A percentile compares a stretch with the other conserved stretches of the same genome.
Conservation (phyloP, 1,140 invertebrate species). For the Centruroides vittatus region DNA sequence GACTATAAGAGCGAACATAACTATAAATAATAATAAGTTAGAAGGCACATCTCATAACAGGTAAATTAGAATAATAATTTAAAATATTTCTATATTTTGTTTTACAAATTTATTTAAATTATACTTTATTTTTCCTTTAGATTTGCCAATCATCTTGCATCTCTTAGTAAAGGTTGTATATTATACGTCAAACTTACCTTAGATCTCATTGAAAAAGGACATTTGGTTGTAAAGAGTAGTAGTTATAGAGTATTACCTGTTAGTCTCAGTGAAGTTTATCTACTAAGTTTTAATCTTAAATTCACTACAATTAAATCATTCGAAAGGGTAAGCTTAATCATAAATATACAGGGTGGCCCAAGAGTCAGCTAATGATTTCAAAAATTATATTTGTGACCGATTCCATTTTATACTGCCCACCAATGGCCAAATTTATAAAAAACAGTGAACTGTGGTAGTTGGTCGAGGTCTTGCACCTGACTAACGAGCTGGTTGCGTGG, state of each 20-base stretch:
- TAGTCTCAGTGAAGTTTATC: constrained; percentile 79
- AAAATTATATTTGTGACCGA: too few relatives aligned
- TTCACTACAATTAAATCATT: constrained; percentile 82
- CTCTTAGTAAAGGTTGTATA: constrained; percentile 73
- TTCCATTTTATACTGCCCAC: too few relatives aligned
- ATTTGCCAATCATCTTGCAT: constrained; percentile 70
- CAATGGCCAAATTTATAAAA: too few relatives aligned
- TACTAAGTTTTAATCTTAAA: constrained; percentile 77
- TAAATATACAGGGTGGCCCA: too few relatives aligned
- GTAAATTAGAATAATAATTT: constrained; percentile 1
- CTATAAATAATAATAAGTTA: constrained; percentile 15
- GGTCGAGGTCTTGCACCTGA: too few relatives aligned
- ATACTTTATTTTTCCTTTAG: constrained; percentile 33
- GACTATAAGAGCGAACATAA: constrained; percentile 21
- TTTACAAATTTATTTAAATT: not conserved
- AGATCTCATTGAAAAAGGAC: constrained; percentile 84
- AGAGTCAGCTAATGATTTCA: not conserved
- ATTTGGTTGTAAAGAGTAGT: constrained; percentile 80
- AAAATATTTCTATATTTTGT: not conserved
- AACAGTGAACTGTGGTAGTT: too few relatives aligned
- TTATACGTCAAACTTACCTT: constrained; percentile 80
- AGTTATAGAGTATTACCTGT: constrained; percentile 86
- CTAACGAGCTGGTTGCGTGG: too few relatives aligned
- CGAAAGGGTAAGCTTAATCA: constrained; percentile 49
- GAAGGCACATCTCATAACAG: constrained; percentile 10